Evolutionary conservation across 2,113 vertebrate genomes (phyloP).

Genomic region (Caloenas nicobarica): DNA sequence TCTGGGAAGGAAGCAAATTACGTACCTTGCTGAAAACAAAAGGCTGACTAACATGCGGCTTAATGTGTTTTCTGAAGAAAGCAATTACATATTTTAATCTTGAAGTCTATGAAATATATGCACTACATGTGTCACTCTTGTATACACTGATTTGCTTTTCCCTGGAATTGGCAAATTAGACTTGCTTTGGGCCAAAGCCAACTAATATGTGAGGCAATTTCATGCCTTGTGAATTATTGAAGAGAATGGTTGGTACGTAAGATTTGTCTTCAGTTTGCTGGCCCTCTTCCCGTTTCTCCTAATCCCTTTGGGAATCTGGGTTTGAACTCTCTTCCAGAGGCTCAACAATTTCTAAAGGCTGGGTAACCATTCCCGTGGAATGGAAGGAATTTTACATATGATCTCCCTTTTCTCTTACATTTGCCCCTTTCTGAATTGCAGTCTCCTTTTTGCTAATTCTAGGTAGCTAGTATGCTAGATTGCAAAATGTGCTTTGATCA

Average conservation of each 20-base stretch:
- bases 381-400: conserved; percentile 38
- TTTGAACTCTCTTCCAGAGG: not conserved
- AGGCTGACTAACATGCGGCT: not conserved
- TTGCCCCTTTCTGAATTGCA: not conserved
- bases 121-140: not conserved
- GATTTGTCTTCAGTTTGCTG: not conserved
- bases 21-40: not conserved
- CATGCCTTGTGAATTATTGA: conserved; percentile 44
- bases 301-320: conserved; percentile 31
- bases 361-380: not conserved
- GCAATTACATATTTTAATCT: not conserved
- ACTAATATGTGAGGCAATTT: conserved; percentile 47
- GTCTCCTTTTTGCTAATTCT: not conserved
- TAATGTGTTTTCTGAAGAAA: not conserved
- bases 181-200: conserved; percentile 37
- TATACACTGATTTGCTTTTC: conserved; percentile 12
- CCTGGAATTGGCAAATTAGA: conserved; percentile 21
- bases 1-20: not conserved
- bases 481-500: not conserved
- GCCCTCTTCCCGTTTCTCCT: conserved; percentile 5
- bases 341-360: not conserved
- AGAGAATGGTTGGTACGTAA: conserved; percentile 1
- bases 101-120: not conserved
- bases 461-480: not conserved
- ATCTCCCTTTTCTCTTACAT: not conserved